Evolutionary conservation across 2,113 vertebrate genomes (phyloP), one percentile per base, ranked within the genome.

Genomic region (Rhinopithecus roxellana): DNA sequence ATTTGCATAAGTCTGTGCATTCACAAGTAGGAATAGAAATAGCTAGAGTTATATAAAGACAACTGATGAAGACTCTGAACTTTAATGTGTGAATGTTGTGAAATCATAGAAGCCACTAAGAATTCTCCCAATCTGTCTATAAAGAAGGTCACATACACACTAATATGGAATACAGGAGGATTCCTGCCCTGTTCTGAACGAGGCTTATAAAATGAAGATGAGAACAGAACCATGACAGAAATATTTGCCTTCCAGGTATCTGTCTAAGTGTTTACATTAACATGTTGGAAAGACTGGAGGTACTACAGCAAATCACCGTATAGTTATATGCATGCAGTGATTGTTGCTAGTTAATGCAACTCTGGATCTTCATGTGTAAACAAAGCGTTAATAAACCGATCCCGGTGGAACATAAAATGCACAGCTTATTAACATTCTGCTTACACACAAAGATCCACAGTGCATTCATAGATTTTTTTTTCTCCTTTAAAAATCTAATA

Each of bases 61-160:
- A 32, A 72, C 57, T 48, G 95, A 93, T 97, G 93, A 94, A 97
- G 93, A 97, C 84, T 67, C 95, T 97, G 97, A 98, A 96, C 97
- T 98, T 97, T 91, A 97, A 97, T 89, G 98, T 98, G 98, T 95
- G 96, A 97, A 97, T 97, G 89, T 30, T 95, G 97, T 97, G 97
- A 98, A 98, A 97, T 93, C 95, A 92, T 91, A 91, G 96, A 97
- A 95, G 64, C 91, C 75, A 78, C 82, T 81, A 90, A 93, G 95
- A 90, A 89, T 80, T 93, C 96, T 96, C 86, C 81, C 95, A 79
- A 74, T 81, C 69, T 8, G 85, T 69, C 82, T 89, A 57, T 77
- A 94, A 96, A 90, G 94, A 94, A 81, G 67, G 67, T 69, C 86
- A 86, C 52, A 38, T n/a, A 35, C 30, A 40, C 45, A 59, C 16